Base-by-base conservation (phyloP, 92 coral and sea anemone genomes). In the Siderastrea radians region DNA sequence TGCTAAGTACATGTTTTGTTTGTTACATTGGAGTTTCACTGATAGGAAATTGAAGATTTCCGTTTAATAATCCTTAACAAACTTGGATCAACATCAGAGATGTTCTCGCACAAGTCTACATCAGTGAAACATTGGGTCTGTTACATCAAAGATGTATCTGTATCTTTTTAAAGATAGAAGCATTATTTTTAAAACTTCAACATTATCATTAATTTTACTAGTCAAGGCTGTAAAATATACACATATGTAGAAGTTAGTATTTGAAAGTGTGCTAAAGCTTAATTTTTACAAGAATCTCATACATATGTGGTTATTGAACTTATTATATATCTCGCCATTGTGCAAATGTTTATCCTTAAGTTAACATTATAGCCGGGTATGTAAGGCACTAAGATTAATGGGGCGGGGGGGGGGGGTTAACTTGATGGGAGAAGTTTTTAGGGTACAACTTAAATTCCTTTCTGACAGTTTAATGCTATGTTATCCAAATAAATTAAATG, bases 51-150 rank as follows among this genome's bases (percentile, higher is more conserved):
- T 67, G 43, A 3, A 26, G 53, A 48, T 47, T 55, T 19, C 73
- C n/a, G n/a, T n/a, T n/a, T 84, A 73, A 73, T 61, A 52, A 84
- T 84, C 87, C 87, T 84, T 84, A 72, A 84, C 87, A 17, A 60
- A 60, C 15, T 16, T 74, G 80, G 81, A 84, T 73, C 80, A 84
- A 84, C 81, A 61, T 71, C 81, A 84, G 87, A n/a, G 72, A 73
- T 73, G 74, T 50, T 62, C 59, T 10, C 8, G 44, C 26, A 16
- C 80, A 74, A 84, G 87, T 59, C 70, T n/a, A 38, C 54, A 13
- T 82, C 78, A 45, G 5, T 15, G 44, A 74, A 45, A 16, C 73
- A 57, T 38, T 57, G 86, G 86, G 57, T 48, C 86, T 46, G 17
- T 57, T 58, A 58, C 86, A 13, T 82, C 86, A 82, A 19, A 79